These are phyloP conservation scores for Drosophila kanapiae DNA, from an alignment of 1,140 invertebrate species.

Conservation along the genomic window DNA sequence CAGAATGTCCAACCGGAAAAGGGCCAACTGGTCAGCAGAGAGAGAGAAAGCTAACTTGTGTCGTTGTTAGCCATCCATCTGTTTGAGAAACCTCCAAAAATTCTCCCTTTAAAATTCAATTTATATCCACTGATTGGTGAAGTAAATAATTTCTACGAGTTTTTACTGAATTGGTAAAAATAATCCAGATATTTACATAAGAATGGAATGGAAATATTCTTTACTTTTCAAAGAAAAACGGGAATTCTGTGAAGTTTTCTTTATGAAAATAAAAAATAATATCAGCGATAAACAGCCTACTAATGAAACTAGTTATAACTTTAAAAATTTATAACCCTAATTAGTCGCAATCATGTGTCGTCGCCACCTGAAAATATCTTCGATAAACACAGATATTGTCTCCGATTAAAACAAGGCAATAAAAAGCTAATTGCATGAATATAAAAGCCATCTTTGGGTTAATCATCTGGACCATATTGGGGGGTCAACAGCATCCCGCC, in stretches of 20 bases:
- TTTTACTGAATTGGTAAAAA: no score
- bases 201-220: no score
- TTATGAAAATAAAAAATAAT: no score
- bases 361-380: conserved; percentile 2
- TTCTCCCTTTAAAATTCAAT: background rate
- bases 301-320: conserved; percentile 5
- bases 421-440: conserved; percentile 66
- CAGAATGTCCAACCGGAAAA: conserved; percentile 34
- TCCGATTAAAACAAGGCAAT: conserved; percentile 46
- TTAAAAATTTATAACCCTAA: conserved; percentile 14
- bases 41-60: background rate
- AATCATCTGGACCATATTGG: conserved; percentile 40
- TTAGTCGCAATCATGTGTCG: conserved; percentile 20
- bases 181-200: no score
- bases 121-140: background rate
- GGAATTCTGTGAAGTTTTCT: no score
- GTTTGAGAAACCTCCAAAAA: conserved; percentile 17
- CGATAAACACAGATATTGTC: conserved; percentile 6
- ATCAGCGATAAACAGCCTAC: background rate
- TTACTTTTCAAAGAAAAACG: no score
- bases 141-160: no score
- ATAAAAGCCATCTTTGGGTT: conserved; percentile 63
- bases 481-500: conserved; percentile 28
- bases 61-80: conserved; percentile 6
- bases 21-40: conserved; percentile 32